Evolutionary conservation across 1,140 invertebrate genomes (phyloP).

Genomic region (Drosophila orosa): DNA sequence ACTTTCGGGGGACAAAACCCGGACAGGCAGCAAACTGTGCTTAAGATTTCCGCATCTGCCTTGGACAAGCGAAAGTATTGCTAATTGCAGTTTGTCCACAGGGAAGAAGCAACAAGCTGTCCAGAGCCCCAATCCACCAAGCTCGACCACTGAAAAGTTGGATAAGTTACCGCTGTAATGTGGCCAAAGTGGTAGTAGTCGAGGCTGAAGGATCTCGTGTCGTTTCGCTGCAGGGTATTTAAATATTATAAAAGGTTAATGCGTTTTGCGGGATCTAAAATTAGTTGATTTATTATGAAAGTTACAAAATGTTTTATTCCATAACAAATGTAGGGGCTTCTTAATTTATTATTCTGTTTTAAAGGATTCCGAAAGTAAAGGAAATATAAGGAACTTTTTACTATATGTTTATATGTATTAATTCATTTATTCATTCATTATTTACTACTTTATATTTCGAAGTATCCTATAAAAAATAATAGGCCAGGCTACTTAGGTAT

Average conservation of each 20-base stretch:
- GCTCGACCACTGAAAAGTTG: slow-evolving; percentile 58
- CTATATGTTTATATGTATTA: neutral
- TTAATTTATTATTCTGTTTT: neutral
- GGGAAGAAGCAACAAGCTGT: slow-evolving; percentile 52
- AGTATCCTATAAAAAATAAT: too few species aligned
- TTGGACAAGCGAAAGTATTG: slow-evolving; percentile 48
- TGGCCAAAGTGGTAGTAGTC: slow-evolving; percentile 41
- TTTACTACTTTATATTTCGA: too few species aligned
- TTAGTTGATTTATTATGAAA: neutral
- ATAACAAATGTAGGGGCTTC: neutral
- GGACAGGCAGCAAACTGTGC: slow-evolving; percentile 34
- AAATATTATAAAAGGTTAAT: neutral
- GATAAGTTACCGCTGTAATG: slow-evolving; percentile 58
- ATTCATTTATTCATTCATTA: neutral
- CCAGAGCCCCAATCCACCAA: slow-evolving; percentile 1
- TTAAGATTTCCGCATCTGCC: slow-evolving; percentile 46
- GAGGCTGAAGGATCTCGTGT: slow-evolving; percentile 23
- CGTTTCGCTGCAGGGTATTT: slow-evolving; percentile 2
- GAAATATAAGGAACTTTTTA: neutral
- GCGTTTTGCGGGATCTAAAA: neutral
- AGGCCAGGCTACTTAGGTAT: too few species aligned
- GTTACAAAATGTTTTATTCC: neutral
- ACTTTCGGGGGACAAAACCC: slow-evolving; percentile 31
- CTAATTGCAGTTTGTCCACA: slow-evolving; percentile 59
- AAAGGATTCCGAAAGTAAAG: neutral